Conservation (phyloP, 2,797 vertebrate species). For the Sphaeramia orbicularis region DNA sequence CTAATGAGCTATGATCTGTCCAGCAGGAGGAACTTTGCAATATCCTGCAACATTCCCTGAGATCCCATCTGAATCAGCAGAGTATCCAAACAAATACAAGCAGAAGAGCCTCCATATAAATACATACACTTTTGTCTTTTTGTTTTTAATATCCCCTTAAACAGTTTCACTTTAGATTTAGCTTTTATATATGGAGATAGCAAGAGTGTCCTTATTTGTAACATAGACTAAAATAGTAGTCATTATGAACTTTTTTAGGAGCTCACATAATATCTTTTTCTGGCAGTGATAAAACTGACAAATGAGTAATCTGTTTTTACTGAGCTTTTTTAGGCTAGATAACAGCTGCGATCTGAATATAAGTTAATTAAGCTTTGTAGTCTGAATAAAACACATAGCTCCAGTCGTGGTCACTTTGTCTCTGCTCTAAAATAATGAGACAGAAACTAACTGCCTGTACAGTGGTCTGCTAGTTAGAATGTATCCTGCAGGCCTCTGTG, state of each 20-base stretch:
- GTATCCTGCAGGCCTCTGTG: conserved; percentile 71
- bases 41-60: neutral
- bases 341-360: conserved; percentile 26
- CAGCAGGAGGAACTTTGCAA: neutral
- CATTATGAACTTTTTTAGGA: neutral
- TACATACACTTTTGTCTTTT: neutral
- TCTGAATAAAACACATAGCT: conserved; percentile 26
- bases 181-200: neutral
- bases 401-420: conserved; percentile 38
- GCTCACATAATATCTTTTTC: neutral
- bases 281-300: conserved; percentile 1
- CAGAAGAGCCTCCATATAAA: neutral
- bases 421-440: conserved; percentile 64
- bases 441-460: conserved; percentile 70
- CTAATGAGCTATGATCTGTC: neutral
- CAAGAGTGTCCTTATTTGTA: neutral
- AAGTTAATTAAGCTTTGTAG: conserved; percentile 5
- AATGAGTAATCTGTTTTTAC: neutral
- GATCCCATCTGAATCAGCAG: no score
- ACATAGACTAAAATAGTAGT: neutral
- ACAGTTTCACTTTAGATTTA: neutral
- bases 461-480: conserved; percentile 59
- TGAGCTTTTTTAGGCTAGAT: neutral
- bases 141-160: neutral
- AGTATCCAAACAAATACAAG: no score